Evolutionary conservation across 2,888 invertebrate species (phyloP), one percentile per base, ranked within the genome.

Genomic region (Eulithis testata): DNA sequence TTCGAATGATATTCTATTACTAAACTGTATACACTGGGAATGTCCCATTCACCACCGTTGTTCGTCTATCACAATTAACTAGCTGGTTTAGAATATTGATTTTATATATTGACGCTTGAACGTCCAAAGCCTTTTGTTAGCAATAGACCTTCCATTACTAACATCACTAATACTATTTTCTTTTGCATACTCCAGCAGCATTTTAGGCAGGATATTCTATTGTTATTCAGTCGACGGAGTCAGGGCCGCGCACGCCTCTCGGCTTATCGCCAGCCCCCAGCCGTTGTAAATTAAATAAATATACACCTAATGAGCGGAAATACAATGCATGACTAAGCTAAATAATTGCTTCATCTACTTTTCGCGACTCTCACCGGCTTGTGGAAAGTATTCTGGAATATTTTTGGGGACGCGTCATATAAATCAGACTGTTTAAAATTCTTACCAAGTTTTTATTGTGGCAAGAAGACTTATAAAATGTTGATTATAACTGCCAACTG

Each of bases 281-380:
- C 86, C 90, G 86, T 87, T 90, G 91, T 91, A 91, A 92, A 93
- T 93, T 91, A 92, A 92, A 92, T 92, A 92, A 92, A 92, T 91
- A 91, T 89, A 90, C 90, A 89, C 84, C 88, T 92, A 92, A 93
- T 93, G 92, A 93, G 91, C 87, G 89, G 87, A 90, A 91, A 91
- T 88, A 91, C 89, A 90, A 89, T 88, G 91, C 89, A 90, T 88
- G 89, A 89, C 85, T 87, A 87, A 87, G 87, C 87, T 87, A 80
- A 89, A 89, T 90, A 91, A 91, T 91, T 88, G 84, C 89, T 90
- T 89, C 84, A 90, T 90, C 86, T 81, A 75, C 73, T 77, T 81
- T 79, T 84, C 67, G 69, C 63, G 66, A 76, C 79, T 81, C 80
- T 71, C 75, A 72, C 71, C 66, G 59, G 56, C 56, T 64, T 62